A percentile compares a stretch with the other conserved stretches of the same genome.
Evolutionary conservation across 2,888 invertebrate genomes (phyloP).

Genomic region (Helicoverpa assulta): DNA sequence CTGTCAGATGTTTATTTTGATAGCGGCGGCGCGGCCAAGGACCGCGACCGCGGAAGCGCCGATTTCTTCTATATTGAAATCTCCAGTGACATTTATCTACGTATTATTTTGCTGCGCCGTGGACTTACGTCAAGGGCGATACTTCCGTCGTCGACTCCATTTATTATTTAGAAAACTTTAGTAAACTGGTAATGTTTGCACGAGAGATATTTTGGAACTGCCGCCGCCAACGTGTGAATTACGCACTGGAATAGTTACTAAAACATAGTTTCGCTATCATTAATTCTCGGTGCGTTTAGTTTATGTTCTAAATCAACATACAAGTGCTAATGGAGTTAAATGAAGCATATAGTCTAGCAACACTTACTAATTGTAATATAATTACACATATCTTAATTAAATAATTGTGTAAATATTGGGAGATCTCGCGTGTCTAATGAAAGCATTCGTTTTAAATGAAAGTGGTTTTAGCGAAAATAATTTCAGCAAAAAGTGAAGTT

Average conservation of each 20-base stretch:
- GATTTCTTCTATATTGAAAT: conserved; percentile 72
- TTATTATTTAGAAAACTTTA: conserved; percentile 84
- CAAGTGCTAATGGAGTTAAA: conserved; percentile 82
- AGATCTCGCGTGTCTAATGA: background rate
- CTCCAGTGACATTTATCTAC: conserved; percentile 75
- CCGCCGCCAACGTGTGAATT: conserved; percentile 76
- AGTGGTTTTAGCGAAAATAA: background rate
- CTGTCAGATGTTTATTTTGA: conserved; percentile 77
- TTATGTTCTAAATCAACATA: conserved; percentile 80
- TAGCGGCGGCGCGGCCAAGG: conserved; percentile 69
- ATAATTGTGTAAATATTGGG: background rate
- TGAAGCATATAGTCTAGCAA: conserved; percentile 68
- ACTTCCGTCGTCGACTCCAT: conserved; percentile 79
- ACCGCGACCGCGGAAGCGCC: conserved; percentile 71
- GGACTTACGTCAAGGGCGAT: conserved; percentile 77
- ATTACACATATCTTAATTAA: conserved; percentile 17
- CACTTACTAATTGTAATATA: conserved; percentile 51
- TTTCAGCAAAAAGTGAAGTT: background rate
- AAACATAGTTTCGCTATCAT: conserved; percentile 77
- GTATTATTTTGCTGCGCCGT: conserved; percentile 69
- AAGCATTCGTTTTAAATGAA: background rate
- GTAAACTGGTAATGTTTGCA: conserved; percentile 74
- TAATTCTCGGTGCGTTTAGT: conserved; percentile 77
- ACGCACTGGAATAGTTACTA: conserved; percentile 74
- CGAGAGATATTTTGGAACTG: conserved; percentile 82